These are phyloP conservation scores for Tetraodon nigroviridis DNA, from an alignment of 2,113 vertebrate genomes.

Conservation along the genomic window DNA sequence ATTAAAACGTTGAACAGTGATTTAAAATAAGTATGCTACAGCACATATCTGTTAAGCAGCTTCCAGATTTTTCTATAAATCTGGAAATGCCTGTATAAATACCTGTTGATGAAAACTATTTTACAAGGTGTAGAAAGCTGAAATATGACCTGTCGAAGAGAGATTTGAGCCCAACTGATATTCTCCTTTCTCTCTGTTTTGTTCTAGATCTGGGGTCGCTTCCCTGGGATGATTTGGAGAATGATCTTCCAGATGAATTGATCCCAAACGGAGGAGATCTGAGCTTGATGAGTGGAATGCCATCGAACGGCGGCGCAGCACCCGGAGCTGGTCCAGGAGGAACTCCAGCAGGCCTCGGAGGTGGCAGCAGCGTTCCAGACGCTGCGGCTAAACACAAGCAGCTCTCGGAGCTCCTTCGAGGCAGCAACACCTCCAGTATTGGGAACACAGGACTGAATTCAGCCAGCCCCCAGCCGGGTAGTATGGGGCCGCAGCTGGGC, in stretches of 20 bases:
- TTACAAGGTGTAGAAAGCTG: no score
- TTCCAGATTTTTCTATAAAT: no score
- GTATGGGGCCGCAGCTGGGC: slow-evolving; percentile 73
- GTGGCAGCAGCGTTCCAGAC: slow-evolving; percentile 74
- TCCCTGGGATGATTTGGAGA: slow-evolving; percentile 91
- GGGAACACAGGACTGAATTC: slow-evolving; percentile 80
- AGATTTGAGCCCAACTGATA: not conserved
- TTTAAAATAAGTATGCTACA: no score
- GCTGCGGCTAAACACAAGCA: slow-evolving; percentile 98
- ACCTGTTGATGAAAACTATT: no score
- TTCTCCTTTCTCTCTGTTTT: slow-evolving; percentile 7
- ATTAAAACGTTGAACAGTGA: no score
- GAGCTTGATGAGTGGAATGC: slow-evolving; percentile 78
- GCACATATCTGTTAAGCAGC: no score
- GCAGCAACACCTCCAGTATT: slow-evolving; percentile 80
- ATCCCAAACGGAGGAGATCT: slow-evolving; percentile 92
- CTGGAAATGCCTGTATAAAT: no score
- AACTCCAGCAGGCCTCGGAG: slow-evolving; percentile 41
- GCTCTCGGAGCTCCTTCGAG: slow-evolving; percentile 92
- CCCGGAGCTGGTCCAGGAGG: slow-evolving; percentile 53
- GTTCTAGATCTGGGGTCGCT: slow-evolving; percentile 86
- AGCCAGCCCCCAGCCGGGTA: slow-evolving; percentile 79
- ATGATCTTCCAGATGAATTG: slow-evolving; percentile 97
- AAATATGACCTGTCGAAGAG: no score
- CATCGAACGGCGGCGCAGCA: slow-evolving; percentile 66